Evolutionary conservation across 2,888 invertebrate genomes (phyloP).

Genomic region (Sipha maydis): DNA sequence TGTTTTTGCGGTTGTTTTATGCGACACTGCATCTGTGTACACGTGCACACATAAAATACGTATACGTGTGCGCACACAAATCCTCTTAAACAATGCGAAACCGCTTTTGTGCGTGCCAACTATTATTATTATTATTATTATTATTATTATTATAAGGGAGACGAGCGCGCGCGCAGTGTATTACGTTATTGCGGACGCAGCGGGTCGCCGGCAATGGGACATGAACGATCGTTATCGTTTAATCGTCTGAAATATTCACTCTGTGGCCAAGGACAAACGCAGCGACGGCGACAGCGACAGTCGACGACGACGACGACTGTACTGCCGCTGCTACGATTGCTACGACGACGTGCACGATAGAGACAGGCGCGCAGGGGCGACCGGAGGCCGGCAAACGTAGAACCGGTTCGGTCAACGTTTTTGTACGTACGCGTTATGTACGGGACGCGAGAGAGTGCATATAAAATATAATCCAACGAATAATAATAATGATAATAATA

Average conservation of each 20-base stretch:
- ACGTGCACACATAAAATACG: background rate
- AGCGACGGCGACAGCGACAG: background rate
- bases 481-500: constrained; percentile 7
- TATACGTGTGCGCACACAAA: background rate
- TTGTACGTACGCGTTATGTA: background rate
- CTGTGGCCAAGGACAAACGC: constrained; percentile 39
- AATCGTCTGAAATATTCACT: constrained; percentile 59
- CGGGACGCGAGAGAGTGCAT: background rate
- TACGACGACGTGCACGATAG: background rate
- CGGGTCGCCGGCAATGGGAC: constrained; percentile 58
- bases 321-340: background rate
- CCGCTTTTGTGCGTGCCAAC: constrained; percentile 60
- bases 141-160: constrained; percentile 26
- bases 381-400: background rate
- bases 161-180: constrained; percentile 38
- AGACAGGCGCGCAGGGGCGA: background rate
- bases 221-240: constrained; percentile 61
- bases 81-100: constrained; percentile 59
- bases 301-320: constrained; percentile 8
- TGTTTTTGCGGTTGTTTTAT: constrained; percentile 18
- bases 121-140: constrained; percentile 36
- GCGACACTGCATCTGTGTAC: background rate
- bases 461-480: background rate
- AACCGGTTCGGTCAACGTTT: constrained; percentile 39
- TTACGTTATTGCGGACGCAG: constrained; percentile 54